These are phyloP conservation scores for Gymnothorax javanicus DNA, from an alignment of 2,797 vertebrate species.

Conservation along the genomic window DNA sequence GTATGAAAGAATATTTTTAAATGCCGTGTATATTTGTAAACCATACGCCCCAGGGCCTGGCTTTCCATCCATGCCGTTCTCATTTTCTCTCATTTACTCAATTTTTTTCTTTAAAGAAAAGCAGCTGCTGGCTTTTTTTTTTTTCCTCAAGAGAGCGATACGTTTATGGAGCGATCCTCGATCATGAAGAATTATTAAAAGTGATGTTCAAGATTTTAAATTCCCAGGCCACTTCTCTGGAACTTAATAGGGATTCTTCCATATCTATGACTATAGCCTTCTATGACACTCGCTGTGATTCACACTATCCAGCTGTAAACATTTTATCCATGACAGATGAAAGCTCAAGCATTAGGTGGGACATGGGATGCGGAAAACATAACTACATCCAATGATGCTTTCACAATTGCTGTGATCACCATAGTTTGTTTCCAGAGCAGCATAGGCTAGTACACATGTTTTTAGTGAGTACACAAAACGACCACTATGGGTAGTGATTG, in stretches of 20 bases:
- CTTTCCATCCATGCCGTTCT: constrained; percentile 55
- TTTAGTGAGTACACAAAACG: not conserved
- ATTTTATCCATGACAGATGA: not conserved
- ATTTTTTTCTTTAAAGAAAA: not conserved
- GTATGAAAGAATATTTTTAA: constrained; percentile 66
- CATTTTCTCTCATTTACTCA: constrained; percentile 48
- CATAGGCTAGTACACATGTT: not conserved
- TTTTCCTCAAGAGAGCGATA: constrained; percentile 29
- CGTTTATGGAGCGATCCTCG: constrained; percentile 36
- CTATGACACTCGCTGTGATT: not conserved
- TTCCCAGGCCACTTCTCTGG: constrained; percentile 18
- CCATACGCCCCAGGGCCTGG: constrained; percentile 28
- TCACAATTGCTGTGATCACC: not conserved
- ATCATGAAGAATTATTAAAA: constrained; percentile 49
- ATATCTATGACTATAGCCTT: not conserved
- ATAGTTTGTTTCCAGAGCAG: not conserved
- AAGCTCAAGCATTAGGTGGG: not conserved
- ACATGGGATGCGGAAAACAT: not conserved
- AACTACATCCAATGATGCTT: not conserved
- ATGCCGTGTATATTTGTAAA: constrained; percentile 58
- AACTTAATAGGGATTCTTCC: not conserved
- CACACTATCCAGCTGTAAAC: not conserved
- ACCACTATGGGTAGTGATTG: not conserved
- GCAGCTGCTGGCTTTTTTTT: constrained; percentile 14
- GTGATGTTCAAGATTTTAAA: constrained; percentile 46